Evolutionary conservation across 2,113 vertebrate genomes (phyloP), one percentile per base, ranked within the genome.

Genomic region (Ornithorhynchus anatinus): DNA sequence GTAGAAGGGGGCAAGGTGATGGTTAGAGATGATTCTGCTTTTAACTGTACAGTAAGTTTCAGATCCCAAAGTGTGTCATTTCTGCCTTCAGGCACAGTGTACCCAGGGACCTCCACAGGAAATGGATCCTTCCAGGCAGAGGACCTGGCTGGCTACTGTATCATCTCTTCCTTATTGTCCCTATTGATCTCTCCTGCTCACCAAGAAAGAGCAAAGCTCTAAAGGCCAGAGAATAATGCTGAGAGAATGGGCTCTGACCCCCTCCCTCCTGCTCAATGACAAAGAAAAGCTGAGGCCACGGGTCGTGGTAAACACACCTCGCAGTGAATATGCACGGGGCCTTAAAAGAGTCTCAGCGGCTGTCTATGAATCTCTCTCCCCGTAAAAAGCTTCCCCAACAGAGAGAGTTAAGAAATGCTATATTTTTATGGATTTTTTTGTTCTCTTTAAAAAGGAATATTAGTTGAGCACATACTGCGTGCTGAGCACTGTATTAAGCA

Each of bases 101-200:
- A 38, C 0, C 10, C 12, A 1, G 32, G 65, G 52, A 25, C 5
- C 15, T 57, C 4, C 0, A 48, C 19, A 42, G 69, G 42, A 22
- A 37, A 32, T 16, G 67, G 75, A 53, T 17, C 33, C 22, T 16
- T 52, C 29, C 23, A 11, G 0, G 5, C 43, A 40, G 44, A 5
- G 33, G 2, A 6, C 58, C 52, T 65, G 68, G 63, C 48, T 47
- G 54, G 51, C 59, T 59, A 11, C 68, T 58, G n/a, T 53, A 72
- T 53, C 59, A 68, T 81, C 80, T n/a, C 78, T 83, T 81, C 57
- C 74, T 79, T 61, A 47, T 23, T 80, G 74, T n/a, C 75, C 74
- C 79, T 86, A 82, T 80, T 64, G 83, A 86, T 80, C 66, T 63
- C 69, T 64, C 66, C 84, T 63, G 77, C 80, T 80, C 53, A 77